Conservation (phyloP, 2,113 vertebrate species). For the Daphoenositta chrysoptera region DNA sequence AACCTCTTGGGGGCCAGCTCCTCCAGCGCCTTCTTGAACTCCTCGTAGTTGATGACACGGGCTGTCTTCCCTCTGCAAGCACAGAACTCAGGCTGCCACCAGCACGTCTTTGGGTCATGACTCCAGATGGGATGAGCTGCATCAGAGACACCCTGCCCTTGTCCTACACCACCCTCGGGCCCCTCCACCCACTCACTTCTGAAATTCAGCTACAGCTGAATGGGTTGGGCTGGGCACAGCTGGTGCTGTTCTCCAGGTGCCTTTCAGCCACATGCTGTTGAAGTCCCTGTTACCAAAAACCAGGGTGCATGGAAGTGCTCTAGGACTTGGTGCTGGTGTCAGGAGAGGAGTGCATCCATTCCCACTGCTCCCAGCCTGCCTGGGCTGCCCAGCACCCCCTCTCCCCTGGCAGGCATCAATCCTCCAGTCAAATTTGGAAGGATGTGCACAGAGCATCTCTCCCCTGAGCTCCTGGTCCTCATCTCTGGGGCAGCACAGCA, state of each 20-base stretch:
- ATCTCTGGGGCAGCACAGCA: not conserved
- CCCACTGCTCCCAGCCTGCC: not conserved
- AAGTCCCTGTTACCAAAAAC: not conserved
- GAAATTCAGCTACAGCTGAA: rapidly evolving
- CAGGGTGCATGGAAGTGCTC: not conserved
- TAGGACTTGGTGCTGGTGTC: not conserved
- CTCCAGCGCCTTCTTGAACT: slow-evolving; percentile 88
- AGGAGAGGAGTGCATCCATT: not conserved
- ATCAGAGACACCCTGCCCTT: rapidly evolving
- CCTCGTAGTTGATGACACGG: slow-evolving; percentile 87
- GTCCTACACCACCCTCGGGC: not conserved
- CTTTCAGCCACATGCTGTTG: not conserved
- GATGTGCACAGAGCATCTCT: rapidly evolving
- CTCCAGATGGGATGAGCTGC: not conserved
- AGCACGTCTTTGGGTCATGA: rapidly evolving
- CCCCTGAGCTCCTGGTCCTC: rapidly evolving
- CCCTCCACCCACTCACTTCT: rapidly evolving
- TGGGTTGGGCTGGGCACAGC: not conserved
- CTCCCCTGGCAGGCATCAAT: not conserved
- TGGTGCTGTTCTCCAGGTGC: not conserved
- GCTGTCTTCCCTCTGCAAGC: slow-evolving; percentile 84
- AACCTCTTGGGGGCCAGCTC: slow-evolving; percentile 88
- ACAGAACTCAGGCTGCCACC: not conserved
- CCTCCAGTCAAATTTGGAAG: not conserved
- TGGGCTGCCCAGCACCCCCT: not conserved